Conservation (phyloP, 2,888 invertebrate genomes). For the Pomacea canaliculata region DNA sequence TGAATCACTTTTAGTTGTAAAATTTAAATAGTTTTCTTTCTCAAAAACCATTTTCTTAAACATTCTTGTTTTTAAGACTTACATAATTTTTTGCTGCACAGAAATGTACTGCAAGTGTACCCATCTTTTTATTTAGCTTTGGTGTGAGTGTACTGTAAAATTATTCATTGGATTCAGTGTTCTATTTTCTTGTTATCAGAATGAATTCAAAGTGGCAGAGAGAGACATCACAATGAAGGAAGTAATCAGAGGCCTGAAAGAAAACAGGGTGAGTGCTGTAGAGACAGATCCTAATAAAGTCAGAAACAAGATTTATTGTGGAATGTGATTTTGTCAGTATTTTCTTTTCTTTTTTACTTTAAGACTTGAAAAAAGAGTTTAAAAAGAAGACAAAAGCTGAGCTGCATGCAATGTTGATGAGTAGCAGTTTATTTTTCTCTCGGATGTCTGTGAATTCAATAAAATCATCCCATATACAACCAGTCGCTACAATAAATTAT, state of each 20-base stretch:
- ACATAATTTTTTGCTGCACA: no score
- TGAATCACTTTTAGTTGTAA: no score
- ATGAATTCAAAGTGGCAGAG: constrained; percentile 82
- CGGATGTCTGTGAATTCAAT: no score
- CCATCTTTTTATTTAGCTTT: no score
- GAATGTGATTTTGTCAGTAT: not conserved
- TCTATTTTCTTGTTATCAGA: constrained; percentile 51
- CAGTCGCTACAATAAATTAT: no score
- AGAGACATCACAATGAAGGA: constrained; percentile 83
- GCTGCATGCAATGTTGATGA: no score
- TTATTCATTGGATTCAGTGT: not conserved
- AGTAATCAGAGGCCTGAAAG: constrained; percentile 79
- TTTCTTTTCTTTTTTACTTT: not conserved
- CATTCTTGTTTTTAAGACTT: no score
- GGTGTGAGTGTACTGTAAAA: not conserved
- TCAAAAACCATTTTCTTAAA: not conserved
- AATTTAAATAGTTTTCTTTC: not conserved
- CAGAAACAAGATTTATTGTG: no score
- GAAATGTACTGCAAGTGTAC: no score
- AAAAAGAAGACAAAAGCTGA: not conserved
- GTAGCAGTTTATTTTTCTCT: no score
- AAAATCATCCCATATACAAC: no score
- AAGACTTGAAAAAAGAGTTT: not conserved
- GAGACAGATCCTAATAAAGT: not conserved
- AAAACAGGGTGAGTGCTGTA: constrained; percentile 77